phyloP scores from a whole-genome alignment of 2,797 vertebrate species.

The Poecile montanus region DNA sequence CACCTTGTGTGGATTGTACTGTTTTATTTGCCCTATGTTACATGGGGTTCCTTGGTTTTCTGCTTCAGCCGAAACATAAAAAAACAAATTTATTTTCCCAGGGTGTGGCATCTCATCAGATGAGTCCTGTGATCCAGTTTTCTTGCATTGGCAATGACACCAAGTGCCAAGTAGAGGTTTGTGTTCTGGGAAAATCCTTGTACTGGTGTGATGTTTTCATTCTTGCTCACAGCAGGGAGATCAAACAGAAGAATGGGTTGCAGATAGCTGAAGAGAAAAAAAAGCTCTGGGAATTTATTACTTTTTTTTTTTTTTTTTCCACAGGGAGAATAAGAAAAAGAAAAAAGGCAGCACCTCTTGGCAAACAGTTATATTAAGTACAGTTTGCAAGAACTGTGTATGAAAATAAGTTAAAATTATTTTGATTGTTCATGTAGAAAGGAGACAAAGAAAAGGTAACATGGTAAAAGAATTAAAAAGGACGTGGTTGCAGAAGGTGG shows the following conservation, averaged over 20 bases:
- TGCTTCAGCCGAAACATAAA: not conserved
- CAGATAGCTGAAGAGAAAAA: conserved; percentile 11
- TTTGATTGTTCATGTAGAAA: conserved; percentile 7
- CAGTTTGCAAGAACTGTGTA: not conserved
- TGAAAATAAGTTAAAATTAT: conserved; percentile 46
- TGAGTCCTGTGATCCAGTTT: not conserved
- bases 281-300: not conserved
- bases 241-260: not conserved
- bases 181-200: not conserved
- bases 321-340: not conserved
- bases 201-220: not conserved
- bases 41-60: not conserved
- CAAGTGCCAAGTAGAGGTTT: not conserved
- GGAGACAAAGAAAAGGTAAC: not conserved
- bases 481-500: not conserved
- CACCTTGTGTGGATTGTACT: not conserved
- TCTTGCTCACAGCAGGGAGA: not conserved
- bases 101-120: not conserved
- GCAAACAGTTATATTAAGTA: not conserved
- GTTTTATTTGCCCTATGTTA: not conserved
- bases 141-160: not conserved
- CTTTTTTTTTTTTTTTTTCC: not conserved
- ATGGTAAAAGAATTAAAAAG: not conserved
- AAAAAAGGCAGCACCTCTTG: not conserved
- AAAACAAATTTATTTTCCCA: not conserved